Percentiles rank a stretch among this genome's conserved stretches.
Evolutionary conservation across 30 jellyfish, hydroid and myxozoan species (phyloP).

Genomic region (Chrysaora quinquecirrha): DNA sequence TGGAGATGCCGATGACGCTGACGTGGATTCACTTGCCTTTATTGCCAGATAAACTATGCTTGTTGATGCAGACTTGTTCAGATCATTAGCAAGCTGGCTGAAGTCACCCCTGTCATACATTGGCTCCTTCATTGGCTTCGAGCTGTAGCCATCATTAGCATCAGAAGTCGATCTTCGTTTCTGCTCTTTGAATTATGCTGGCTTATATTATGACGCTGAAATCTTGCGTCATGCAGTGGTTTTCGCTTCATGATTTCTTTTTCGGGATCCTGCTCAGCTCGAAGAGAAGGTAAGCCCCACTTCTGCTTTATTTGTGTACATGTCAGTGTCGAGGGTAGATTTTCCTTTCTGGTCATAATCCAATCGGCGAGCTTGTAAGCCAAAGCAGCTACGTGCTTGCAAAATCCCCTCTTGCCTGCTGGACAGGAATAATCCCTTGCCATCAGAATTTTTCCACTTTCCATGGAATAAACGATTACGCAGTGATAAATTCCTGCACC

Average conservation of each 20-base stretch:
- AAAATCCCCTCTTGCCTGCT: background rate
- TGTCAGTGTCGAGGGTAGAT: background rate
- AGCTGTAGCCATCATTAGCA: background rate
- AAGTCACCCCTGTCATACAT: background rate
- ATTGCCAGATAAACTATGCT: too few relatives aligned
- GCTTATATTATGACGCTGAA: background rate
- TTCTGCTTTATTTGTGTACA: background rate
- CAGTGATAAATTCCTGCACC: slow-evolving; percentile 13
- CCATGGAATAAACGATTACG: background rate
- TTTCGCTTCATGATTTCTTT: background rate
- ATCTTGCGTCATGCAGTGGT: slow-evolving; percentile 8
- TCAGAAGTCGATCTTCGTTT: background rate
- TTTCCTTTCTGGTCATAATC: background rate
- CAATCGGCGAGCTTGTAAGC: slow-evolving; percentile 15
- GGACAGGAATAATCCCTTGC: slow-evolving; percentile 22
- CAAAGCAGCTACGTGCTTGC: slow-evolving; percentile 22
- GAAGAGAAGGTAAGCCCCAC: slow-evolving; percentile 25
- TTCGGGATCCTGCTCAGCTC: slow-evolving; percentile 31
- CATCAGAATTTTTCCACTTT: background rate
- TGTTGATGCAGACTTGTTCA: slow-evolving; percentile 1
- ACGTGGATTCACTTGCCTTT: too few relatives aligned
- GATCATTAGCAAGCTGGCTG: slow-evolving; percentile 19
- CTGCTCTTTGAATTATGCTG: background rate
- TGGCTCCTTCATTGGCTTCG: slow-evolving; percentile 20
- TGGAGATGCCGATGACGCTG: too few relatives aligned